These are phyloP conservation scores for Pyrgilauda ruficollis DNA, from an alignment of 2,113 vertebrate genomes.

Conservation along the genomic window DNA sequence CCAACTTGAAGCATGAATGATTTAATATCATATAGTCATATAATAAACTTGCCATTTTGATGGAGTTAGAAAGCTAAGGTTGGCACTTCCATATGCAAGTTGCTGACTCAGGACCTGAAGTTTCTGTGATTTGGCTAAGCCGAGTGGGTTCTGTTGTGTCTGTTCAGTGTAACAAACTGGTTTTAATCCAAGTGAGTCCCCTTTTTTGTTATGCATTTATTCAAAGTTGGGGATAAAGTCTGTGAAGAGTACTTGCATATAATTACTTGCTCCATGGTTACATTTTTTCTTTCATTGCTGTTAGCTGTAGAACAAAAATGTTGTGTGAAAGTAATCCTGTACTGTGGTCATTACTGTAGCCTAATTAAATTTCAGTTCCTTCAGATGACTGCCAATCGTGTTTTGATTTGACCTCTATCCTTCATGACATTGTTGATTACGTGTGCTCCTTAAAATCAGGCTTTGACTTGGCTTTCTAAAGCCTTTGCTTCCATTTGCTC, in stretches of 20 bases:
- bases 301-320: neutral
- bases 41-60: neutral
- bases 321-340: neutral
- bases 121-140: neutral
- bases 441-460: neutral
- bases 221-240: neutral
- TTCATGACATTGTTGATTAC: neutral
- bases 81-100: neutral
- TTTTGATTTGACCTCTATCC: neutral
- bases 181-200: neutral
- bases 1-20: neutral
- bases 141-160: neutral
- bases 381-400: neutral
- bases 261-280: neutral
- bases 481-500: neutral
- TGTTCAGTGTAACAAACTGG: neutral
- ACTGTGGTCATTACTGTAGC: neutral
- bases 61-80: neutral
- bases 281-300: neutral
- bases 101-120: neutral
- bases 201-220: neutral
- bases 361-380: constrained; percentile 12
- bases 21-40: neutral
- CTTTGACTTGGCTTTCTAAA: neutral
- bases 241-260: neutral